phyloP scores from a whole-genome alignment of 2,797 vertebrate genomes.

The Scyliorhinus canicula region DNA sequence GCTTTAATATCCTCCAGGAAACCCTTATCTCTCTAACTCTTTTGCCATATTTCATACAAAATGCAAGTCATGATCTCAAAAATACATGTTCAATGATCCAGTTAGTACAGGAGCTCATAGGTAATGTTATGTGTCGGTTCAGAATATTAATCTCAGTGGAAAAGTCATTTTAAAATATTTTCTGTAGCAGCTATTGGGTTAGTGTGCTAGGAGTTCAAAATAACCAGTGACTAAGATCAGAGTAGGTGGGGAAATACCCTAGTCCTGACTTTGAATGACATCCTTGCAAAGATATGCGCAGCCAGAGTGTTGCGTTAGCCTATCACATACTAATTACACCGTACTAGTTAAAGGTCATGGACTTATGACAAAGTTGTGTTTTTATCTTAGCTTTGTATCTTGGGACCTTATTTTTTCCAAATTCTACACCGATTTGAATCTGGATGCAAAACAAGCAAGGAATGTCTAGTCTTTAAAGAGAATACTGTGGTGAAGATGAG shows the following conservation, averaged over 20 bases:
- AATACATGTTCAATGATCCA: neutral
- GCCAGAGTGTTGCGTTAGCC: neutral
- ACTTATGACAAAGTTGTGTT: neutral
- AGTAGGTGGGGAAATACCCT: conserved; percentile 30
- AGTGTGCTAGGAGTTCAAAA: conserved; percentile 14
- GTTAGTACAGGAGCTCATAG: neutral
- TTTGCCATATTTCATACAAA: conserved; percentile 4
- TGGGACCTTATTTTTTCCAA: neutral
- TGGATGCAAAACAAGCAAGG: neutral
- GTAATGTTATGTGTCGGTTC: neutral
- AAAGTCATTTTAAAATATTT: neutral
- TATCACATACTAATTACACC: neutral
- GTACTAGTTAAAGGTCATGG: conserved; percentile 23
- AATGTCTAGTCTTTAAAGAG: neutral
- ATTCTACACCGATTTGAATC: neutral
- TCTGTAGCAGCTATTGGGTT: neutral
- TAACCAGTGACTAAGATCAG: conserved; percentile 34
- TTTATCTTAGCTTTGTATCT: neutral
- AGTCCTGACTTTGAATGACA: conserved; percentile 22
- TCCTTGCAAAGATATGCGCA: conserved; percentile 4
- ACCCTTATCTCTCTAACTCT: neutral
- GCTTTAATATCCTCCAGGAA: neutral
- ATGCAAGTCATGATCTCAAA: neutral
- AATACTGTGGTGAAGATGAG: neutral
- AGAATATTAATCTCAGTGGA: neutral